Conservation (phyloP, 92 coral and sea anemone species). For the Zoanthus solanderi region DNA sequence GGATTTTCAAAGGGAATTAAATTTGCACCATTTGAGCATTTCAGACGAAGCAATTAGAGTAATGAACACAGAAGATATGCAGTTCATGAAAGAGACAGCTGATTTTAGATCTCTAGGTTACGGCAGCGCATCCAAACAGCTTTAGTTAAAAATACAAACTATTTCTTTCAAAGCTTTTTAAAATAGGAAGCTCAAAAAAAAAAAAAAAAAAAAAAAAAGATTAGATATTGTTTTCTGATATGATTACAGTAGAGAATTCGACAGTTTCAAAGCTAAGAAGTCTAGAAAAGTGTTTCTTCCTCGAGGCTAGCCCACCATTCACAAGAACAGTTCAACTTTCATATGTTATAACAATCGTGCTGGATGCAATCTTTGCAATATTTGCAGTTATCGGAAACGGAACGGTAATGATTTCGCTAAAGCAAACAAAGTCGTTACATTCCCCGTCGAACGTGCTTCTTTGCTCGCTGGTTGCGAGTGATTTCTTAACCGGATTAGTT, state of each 20-base stretch:
- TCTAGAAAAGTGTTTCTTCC: constrained; percentile 12
- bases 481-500: constrained; percentile 21
- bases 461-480: constrained; percentile 19
- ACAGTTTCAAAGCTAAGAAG: background rate
- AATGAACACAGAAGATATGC: background rate
- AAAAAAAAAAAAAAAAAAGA: background rate
- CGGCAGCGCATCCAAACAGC: background rate
- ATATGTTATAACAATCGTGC: background rate
- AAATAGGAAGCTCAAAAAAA: background rate
- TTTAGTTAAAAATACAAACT: background rate
- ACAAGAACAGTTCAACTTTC: constrained; percentile 17
- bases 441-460: constrained; percentile 19
- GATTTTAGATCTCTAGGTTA: background rate
- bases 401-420: background rate
- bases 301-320: constrained; percentile 21
- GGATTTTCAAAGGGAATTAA: background rate
- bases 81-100: background rate
- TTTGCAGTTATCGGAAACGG: constrained; percentile 33
- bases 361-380: constrained; percentile 14
- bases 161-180: background rate
- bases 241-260: background rate
- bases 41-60: background rate
- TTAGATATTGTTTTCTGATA: background rate
- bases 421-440: constrained; percentile 4
- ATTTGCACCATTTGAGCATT: background rate